Conservation (phyloP, 1,140 invertebrate species). For the Drosophila sproati region DNA sequence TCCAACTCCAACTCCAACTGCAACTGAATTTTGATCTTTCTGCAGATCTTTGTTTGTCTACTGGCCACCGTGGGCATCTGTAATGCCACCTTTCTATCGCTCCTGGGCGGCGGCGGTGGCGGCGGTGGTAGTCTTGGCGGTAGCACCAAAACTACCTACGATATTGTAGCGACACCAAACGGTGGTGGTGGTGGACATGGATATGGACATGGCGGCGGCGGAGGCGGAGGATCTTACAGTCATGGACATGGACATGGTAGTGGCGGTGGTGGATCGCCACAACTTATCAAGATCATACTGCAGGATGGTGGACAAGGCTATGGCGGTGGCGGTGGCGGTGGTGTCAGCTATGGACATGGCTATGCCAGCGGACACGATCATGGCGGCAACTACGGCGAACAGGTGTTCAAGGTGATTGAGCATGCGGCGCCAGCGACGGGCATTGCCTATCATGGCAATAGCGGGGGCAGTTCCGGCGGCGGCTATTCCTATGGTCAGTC, state of each 20-base stretch:
- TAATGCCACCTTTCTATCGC: constrained; percentile 72
- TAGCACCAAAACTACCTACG: constrained; percentile 61
- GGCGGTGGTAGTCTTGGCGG: constrained; percentile 45
- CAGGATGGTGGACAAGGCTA: constrained; percentile 63
- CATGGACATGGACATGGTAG: constrained; percentile 22
- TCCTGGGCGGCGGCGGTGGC: constrained; percentile 68
- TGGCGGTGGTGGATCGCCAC: constrained; percentile 43
- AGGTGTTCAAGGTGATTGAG: constrained; percentile 73
- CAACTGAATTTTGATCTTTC: constrained; percentile 23
- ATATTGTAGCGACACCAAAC: constrained; percentile 65
- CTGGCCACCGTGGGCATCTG: constrained; percentile 66
- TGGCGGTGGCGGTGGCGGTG: constrained; percentile 34
- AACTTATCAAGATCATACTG: constrained; percentile 73
- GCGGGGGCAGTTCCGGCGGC: constrained; percentile 39
- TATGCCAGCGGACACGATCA: constrained; percentile 40
- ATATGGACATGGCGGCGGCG: constrained; percentile 26
- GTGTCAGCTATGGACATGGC: constrained; percentile 40
- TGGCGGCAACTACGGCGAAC: constrained; percentile 38
- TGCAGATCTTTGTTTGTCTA: constrained; percentile 71
- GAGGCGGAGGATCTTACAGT: constrained; percentile 3
- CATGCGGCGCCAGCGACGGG: constrained; percentile 43
- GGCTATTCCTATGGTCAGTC: constrained; percentile 51
- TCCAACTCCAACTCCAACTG: neutral
- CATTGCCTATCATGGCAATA: constrained; percentile 49
- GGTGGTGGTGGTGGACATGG: constrained; percentile 33